Evolutionary conservation across 2,888 invertebrate species (phyloP).

Genomic region (Cinara cedri): DNA sequence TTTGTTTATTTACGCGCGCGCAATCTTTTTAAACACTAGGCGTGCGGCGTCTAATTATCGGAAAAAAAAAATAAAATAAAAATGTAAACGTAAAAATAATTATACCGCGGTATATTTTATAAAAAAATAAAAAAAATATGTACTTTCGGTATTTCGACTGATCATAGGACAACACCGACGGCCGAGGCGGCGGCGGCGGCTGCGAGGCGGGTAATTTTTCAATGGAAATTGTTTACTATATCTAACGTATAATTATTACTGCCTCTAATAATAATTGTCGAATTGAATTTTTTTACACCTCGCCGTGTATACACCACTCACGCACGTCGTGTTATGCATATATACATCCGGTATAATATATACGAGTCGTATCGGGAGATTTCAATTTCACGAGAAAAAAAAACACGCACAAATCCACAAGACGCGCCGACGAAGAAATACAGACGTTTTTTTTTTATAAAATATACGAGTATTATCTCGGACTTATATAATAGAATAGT

Average conservation of each 20-base stretch:
- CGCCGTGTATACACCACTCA: constrained; percentile 33
- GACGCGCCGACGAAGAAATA: no score
- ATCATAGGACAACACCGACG: neutral
- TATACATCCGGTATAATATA: no score
- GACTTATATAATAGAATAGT: neutral
- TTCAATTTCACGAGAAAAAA: constrained; percentile 12
- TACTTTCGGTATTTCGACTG: neutral
- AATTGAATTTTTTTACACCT: constrained; percentile 34
- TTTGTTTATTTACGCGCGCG: no score
- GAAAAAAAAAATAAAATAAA: no score
- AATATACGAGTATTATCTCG: no score
- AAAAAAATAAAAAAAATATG: neutral
- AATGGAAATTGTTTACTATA: constrained; percentile 27
- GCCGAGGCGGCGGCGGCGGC: neutral
- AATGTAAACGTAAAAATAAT: no score
- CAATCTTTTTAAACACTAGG: no score
- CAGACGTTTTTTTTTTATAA: no score
- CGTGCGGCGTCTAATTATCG: no score
- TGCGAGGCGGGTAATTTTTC: constrained; percentile 34
- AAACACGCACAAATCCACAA: no score
- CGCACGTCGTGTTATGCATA: no score
- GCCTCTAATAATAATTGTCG: constrained; percentile 16
- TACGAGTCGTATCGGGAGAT: neutral
- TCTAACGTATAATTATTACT: constrained; percentile 31
- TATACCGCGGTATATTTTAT: neutral